phyloP scores from a whole-genome alignment of 2,888 invertebrate genomes.

The Mesorhabditis belari region DNA sequence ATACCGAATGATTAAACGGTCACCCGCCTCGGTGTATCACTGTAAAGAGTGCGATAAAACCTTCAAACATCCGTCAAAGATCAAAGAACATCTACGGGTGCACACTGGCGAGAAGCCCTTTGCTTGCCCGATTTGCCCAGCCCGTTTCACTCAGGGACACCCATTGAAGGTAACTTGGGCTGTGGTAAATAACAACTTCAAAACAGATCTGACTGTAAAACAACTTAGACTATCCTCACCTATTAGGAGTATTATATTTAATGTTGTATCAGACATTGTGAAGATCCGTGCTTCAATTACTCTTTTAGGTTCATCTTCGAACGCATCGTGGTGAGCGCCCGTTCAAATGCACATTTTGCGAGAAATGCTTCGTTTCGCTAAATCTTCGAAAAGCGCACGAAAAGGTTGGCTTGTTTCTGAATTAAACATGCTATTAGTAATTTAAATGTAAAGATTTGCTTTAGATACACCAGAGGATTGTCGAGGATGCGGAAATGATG shows the following conservation, averaged over 20 bases:
- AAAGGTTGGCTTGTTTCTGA: constrained; percentile 6
- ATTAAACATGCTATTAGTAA: neutral
- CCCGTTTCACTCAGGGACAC: constrained; percentile 30
- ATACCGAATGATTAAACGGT: constrained; percentile 21
- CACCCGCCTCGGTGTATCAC: constrained; percentile 12
- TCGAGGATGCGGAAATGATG: too few relatives aligned
- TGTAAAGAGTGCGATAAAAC: constrained; percentile 28
- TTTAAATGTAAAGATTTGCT: too few relatives aligned
- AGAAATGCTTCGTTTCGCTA: constrained; percentile 10
- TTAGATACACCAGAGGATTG: too few relatives aligned
- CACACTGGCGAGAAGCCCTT: constrained; percentile 32
- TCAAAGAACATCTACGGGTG: constrained; percentile 29
- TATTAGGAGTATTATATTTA: too few relatives aligned
- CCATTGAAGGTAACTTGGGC: constrained; percentile 19
- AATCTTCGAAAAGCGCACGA: constrained; percentile 18
- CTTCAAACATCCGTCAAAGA: constrained; percentile 35
- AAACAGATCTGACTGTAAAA: too few relatives aligned
- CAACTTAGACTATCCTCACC: too few relatives aligned
- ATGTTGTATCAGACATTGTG: too few relatives aligned
- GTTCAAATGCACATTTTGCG: constrained; percentile 33
- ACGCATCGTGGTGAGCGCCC: constrained; percentile 25
- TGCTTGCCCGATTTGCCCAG: constrained; percentile 17
- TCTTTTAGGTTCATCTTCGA: constrained; percentile 18
- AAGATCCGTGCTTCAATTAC: neutral
- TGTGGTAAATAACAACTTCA: neutral